Evolutionary conservation across 2,797 vertebrate genomes (phyloP).

Genomic region (Falco novaeseelandiae): DNA sequence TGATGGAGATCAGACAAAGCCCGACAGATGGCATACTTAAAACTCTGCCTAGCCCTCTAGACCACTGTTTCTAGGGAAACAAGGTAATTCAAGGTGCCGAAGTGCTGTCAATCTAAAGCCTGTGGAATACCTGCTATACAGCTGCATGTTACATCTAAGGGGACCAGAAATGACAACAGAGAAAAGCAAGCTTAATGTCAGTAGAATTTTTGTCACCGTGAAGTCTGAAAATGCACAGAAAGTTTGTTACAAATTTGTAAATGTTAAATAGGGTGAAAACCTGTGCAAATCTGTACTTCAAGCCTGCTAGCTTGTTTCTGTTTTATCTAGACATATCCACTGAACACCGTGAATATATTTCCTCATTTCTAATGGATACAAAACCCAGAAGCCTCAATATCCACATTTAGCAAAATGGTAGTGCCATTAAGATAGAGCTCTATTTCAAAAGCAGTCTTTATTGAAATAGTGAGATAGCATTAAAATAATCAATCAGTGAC

Average conservation of each 20-base stretch:
- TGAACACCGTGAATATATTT: background rate
- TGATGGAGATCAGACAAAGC: background rate
- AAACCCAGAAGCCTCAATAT: background rate
- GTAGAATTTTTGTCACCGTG: background rate
- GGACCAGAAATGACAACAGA: background rate
- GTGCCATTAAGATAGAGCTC: background rate
- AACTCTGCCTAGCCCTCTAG: background rate
- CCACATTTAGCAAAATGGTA: background rate
- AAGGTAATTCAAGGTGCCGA: background rate
- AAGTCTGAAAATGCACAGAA: background rate
- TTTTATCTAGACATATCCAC: background rate
- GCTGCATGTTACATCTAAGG: background rate
- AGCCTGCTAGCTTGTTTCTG: background rate
- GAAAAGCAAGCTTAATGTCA: background rate
- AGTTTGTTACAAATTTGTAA: background rate
- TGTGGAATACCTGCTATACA: background rate
- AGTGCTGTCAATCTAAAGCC: background rate
- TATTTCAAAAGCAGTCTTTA: background rate
- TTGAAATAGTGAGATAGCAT: background rate
- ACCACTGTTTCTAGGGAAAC: background rate
- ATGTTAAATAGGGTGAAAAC: background rate
- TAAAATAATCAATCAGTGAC: background rate
- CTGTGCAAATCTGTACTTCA: background rate
- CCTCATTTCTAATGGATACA: background rate
- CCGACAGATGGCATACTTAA: background rate